Evolutionary conservation across 2,888 invertebrate species (phyloP).

Genomic region (Mythimna impura): DNA sequence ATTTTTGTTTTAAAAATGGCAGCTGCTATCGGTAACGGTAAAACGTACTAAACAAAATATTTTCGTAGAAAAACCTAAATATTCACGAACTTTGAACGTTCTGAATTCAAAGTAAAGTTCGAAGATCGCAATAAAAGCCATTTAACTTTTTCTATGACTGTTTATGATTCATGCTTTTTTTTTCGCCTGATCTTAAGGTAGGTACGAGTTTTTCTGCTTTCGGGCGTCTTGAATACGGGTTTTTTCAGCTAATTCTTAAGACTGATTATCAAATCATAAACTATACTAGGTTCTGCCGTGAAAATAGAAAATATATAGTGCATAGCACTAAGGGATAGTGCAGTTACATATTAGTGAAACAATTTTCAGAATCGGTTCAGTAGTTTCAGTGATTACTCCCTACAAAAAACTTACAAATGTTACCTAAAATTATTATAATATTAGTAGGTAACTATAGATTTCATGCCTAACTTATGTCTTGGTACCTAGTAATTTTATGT

Average conservation of each 20-base stretch:
- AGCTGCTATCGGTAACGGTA: not conserved
- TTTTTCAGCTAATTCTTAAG: not conserved
- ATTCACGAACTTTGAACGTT: conserved; percentile 17
- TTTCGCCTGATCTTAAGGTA: too few species aligned
- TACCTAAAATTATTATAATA: too few species aligned
- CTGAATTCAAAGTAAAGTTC: not conserved
- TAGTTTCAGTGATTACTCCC: too few species aligned
- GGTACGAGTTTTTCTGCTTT: not conserved
- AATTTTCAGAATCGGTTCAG: too few species aligned
- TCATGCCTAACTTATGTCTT: too few species aligned
- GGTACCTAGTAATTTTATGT: too few species aligned
- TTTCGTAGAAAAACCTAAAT: not conserved
- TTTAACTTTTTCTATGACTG: not conserved
- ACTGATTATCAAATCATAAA: not conserved
- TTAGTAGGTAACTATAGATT: too few species aligned
- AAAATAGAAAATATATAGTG: too few species aligned
- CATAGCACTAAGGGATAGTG: too few species aligned
- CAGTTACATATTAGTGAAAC: too few species aligned
- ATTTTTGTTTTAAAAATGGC: conserved; percentile 7
- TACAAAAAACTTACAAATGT: too few species aligned
- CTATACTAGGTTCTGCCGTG: too few species aligned
- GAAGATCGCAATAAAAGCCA: not conserved
- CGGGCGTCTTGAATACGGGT: not conserved
- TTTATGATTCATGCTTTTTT: not conserved
- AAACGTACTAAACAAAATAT: not conserved